Evolutionary conservation across 2,888 invertebrate genomes (phyloP).

Genomic region (Sarcophaga variegata): DNA sequence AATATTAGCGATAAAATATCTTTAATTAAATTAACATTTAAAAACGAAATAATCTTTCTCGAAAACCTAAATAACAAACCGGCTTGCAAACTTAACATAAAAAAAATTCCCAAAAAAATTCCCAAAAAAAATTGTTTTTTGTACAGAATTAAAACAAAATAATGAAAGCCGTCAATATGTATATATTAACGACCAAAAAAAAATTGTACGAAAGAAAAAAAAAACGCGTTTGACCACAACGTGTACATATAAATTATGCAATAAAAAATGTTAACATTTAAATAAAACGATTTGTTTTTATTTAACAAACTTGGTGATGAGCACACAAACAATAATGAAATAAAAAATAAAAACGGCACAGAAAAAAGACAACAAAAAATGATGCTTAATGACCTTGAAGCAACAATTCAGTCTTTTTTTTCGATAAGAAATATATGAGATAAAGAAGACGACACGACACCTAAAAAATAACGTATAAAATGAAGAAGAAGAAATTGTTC

Average conservation of each 20-base stretch:
- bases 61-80: constrained; percentile 18
- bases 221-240: constrained; percentile 59
- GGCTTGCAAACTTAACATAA: constrained; percentile 27
- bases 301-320: not conserved
- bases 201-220: not conserved
- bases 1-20: not conserved
- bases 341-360: constrained; percentile 16
- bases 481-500: not conserved
- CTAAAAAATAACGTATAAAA: not conserved
- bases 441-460: constrained; percentile 8
- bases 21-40: constrained; percentile 24
- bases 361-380: constrained; percentile 21
- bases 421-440: constrained; percentile 1
- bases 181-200: not conserved
- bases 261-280: constrained; percentile 63
- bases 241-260: constrained; percentile 66
- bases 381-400: constrained; percentile 65
- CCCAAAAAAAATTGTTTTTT: not conserved
- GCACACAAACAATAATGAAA: not conserved
- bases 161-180: not conserved
- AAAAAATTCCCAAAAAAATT: constrained; percentile 6
- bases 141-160: constrained; percentile 30
- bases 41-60: constrained; percentile 16
- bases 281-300: constrained; percentile 55
- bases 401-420: constrained; percentile 9